These are phyloP conservation scores for Globodera rostochiensis DNA, from an alignment of 1,140 invertebrate species.

Conservation along the genomic window DNA sequence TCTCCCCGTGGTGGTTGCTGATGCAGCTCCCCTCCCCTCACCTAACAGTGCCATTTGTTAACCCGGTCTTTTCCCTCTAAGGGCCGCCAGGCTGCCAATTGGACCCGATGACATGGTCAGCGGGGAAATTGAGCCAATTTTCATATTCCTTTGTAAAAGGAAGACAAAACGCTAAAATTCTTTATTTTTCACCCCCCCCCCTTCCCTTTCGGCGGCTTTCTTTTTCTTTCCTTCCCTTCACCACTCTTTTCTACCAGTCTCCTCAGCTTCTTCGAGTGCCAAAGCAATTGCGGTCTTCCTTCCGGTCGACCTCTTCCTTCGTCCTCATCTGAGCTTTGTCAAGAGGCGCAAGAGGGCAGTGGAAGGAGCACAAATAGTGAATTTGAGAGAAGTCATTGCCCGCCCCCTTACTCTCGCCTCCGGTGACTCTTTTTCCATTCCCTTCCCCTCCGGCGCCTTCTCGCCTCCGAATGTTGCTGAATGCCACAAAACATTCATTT, in stretches of 20 bases:
- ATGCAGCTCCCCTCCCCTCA: neutral
- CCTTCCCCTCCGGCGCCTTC: neutral
- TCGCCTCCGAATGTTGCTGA: neutral
- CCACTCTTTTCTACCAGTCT: no score
- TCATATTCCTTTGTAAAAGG: neutral
- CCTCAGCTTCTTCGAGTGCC: neutral
- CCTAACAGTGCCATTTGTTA: neutral
- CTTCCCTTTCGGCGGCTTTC: neutral
- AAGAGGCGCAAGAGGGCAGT: neutral
- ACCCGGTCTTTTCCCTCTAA: no score
- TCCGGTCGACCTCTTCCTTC: conserved; percentile 18
- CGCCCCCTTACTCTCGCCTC: neutral
- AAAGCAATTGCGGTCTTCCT: conserved; percentile 19
- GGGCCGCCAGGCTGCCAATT: neutral
- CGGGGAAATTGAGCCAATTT: neutral
- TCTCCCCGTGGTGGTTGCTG: neutral
- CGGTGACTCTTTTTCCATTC: neutral
- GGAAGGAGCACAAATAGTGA: neutral
- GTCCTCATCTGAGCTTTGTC: neutral
- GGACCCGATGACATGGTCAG: no score
- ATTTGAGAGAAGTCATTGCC: neutral
- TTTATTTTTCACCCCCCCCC: no score
- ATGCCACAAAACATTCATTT: conserved; percentile 6
- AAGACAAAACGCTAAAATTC: no score
- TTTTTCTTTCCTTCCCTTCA: neutral